phyloP scores from a whole-genome alignment of 2,888 invertebrate genomes.

The Hirtodrosophila confusa region DNA sequence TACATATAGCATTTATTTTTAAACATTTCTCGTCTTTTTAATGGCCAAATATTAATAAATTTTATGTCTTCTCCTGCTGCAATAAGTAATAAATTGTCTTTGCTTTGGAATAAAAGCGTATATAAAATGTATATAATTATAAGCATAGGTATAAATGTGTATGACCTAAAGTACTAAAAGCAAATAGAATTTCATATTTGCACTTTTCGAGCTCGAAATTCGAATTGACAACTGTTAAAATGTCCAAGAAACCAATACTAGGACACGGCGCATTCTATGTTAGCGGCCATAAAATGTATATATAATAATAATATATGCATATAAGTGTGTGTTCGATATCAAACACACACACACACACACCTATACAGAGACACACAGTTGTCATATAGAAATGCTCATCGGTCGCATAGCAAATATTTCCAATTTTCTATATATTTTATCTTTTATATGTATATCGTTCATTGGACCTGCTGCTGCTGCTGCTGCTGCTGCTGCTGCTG shows the following conservation, averaged over 20 bases:
- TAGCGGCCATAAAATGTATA: constrained; percentile 17
- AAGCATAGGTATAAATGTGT: constrained; percentile 14
- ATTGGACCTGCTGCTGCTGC: constrained; percentile 58
- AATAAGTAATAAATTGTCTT: constrained; percentile 74
- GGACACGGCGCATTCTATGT: constrained; percentile 30
- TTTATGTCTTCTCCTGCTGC: constrained; percentile 62
- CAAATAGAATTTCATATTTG: constrained; percentile 53
- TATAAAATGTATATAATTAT: background rate
- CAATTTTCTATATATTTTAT: constrained; percentile 65
- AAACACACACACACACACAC: constrained; percentile 13
- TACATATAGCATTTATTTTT: constrained; percentile 59
- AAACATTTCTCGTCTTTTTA: constrained; percentile 56
- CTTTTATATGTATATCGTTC: constrained; percentile 65
- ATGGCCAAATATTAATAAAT: constrained; percentile 73
- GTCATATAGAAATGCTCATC: constrained; percentile 34
- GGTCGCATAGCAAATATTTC: constrained; percentile 61
- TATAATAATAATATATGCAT: constrained; percentile 20
- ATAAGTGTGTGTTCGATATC: background rate
- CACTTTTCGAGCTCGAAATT: constrained; percentile 73
- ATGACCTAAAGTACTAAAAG: constrained; percentile 43
- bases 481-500: constrained; percentile 21
- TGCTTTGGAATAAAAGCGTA: constrained; percentile 42
- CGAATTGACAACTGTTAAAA: constrained; percentile 73
- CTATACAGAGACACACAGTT: constrained; percentile 28
- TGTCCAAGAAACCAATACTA: constrained; percentile 39